Evolutionary conservation across 1,140 invertebrate species (phyloP).

Genomic region (Schlechtendalia chinensis): DNA sequence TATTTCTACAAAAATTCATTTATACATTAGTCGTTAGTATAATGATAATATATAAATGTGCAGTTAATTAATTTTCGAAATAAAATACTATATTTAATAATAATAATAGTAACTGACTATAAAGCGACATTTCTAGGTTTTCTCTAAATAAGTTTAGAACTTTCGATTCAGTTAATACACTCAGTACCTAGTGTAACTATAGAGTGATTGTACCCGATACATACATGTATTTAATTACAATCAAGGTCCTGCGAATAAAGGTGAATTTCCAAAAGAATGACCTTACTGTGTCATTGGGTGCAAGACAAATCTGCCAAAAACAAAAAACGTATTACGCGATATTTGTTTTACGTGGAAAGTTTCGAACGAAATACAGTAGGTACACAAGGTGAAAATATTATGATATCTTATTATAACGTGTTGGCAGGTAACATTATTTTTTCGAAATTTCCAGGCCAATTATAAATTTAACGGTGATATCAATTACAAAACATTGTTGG

Average conservation of each 20-base stretch:
- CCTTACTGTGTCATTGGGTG: constrained; percentile 27
- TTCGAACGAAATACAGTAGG: background rate
- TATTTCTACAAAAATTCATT: background rate
- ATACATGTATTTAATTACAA: constrained; percentile 1
- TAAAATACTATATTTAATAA: background rate
- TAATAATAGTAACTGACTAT: no score
- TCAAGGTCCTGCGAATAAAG: constrained; percentile 12
- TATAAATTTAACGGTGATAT: no score
- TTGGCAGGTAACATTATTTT: no score
- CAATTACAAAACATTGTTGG: no score
- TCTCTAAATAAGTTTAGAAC: background rate
- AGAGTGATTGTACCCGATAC: constrained; percentile 6
- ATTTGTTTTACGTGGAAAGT: constrained; percentile 7
- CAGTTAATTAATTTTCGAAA: background rate
- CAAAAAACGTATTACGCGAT: constrained; percentile 13
- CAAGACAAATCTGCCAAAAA: constrained; percentile 18
- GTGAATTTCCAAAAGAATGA: constrained; percentile 19
- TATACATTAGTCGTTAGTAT: background rate
- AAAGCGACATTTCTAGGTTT: background rate
- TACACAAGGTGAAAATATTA: constrained; percentile 25
- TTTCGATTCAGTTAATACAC: background rate
- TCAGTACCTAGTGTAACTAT: background rate
- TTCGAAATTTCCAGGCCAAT: no score
- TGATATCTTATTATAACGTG: background rate
- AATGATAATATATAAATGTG: no score